Percentiles rank a stretch among this genome's conserved stretches.
These are phyloP conservation scores for Oikopleura albicans DNA, from an alignment of 23 tunicate species.

Conservation along the genomic window DNA sequence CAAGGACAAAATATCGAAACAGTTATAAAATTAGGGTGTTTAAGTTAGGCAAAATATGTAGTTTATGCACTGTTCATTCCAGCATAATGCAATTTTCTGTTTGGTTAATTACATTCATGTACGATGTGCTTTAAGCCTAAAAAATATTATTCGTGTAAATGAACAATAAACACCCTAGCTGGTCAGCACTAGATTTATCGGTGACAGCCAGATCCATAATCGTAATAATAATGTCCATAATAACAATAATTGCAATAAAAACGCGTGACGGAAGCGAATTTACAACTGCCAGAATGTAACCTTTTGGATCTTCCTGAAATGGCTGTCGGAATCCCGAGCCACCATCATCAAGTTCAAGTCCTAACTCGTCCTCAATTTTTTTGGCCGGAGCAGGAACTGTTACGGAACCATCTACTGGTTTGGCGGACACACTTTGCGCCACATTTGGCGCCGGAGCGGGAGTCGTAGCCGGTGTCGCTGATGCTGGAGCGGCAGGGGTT, in stretches of 20 bases:
- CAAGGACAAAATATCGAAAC: background rate
- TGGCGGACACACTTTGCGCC: too few relatives aligned
- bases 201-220: slow-evolving; percentile 51
- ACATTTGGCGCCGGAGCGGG: background rate
- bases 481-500: background rate
- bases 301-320: background rate
- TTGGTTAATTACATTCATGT: too few relatives aligned
- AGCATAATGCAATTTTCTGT: too few relatives aligned
- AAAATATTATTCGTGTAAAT: too few relatives aligned
- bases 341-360: background rate
- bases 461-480: background rate
- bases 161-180: too few relatives aligned
- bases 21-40: too few relatives aligned
- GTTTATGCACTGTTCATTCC: too few relatives aligned
- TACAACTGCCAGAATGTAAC: background rate
- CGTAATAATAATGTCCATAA: slow-evolving; percentile 48
- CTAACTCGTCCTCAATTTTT: background rate
- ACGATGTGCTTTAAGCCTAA: too few relatives aligned
- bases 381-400: background rate
- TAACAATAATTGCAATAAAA: slow-evolving; percentile 36
- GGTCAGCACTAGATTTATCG: slow-evolving; percentile 21
- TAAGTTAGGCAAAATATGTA: too few relatives aligned
- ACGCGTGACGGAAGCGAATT: slow-evolving; percentile 17
- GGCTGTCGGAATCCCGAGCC: background rate
- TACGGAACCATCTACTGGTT: background rate